These are phyloP conservation scores for Calliphora vomitoria DNA, from an alignment of 2,888 invertebrate genomes.

Conservation along the genomic window DNA sequence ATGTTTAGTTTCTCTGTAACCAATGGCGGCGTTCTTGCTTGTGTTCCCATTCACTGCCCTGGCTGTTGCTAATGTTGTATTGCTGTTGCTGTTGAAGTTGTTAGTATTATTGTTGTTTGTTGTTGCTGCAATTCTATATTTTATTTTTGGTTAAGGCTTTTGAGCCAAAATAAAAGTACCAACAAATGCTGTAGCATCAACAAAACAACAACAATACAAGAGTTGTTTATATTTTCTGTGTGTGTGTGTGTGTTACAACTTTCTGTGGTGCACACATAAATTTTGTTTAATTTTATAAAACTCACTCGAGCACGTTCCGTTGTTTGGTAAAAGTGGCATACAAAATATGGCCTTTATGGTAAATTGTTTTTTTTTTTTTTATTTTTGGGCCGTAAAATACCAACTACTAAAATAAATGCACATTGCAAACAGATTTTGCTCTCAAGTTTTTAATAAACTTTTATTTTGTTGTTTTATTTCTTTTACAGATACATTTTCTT, in stretches of 20 bases:
- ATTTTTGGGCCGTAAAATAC: not conserved
- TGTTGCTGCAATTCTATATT: not conserved
- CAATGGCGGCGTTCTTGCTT: constrained; percentile 37
- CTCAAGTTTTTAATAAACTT: constrained; percentile 59
- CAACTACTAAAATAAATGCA: constrained; percentile 32
- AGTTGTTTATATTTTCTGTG: constrained; percentile 35
- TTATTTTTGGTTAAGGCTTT: constrained; percentile 59
- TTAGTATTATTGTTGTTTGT: not conserved
- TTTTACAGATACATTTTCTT: constrained; percentile 55
- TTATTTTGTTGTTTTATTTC: constrained; percentile 44
- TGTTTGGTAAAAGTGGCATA: constrained; percentile 66
- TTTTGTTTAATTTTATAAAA: constrained; percentile 79
- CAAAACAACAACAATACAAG: constrained; percentile 12
- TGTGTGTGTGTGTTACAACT: constrained; percentile 49
- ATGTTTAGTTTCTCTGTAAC: constrained; percentile 53
- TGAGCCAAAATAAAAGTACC: constrained; percentile 55
- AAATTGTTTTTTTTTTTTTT: constrained; percentile 43
- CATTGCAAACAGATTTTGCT: constrained; percentile 53
- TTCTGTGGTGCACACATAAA: constrained; percentile 72
- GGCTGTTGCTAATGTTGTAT: constrained; percentile 5
- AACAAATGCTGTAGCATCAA: constrained; percentile 29
- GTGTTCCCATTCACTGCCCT: not conserved
- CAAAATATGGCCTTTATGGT: constrained; percentile 62
- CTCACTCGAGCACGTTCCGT: constrained; percentile 75
- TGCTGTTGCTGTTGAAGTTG: not conserved